Evolutionary conservation across 2,113 vertebrate species (phyloP), one percentile per base, ranked within the genome.

Genomic region (Talpa occidentalis): DNA sequence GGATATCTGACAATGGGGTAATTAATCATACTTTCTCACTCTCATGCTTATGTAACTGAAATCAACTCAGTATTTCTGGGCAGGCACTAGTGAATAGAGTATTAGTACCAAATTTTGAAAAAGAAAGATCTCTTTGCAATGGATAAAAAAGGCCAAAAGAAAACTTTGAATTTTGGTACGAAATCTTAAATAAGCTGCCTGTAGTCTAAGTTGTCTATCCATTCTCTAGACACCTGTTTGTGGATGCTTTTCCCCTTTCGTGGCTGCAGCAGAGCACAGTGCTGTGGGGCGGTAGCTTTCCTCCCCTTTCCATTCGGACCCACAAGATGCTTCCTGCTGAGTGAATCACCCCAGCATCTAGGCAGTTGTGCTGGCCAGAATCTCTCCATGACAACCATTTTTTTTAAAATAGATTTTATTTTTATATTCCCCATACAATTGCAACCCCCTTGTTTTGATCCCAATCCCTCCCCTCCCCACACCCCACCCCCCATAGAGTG

Each of bases 231-330:
- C 7, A 42, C 1, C 3, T 21, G 17, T 74, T 62, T 79, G 56
- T 28, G 30, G 60, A 54, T 78, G 19, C 3, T 9, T 28, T 73
- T 86, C 1, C 3, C 32, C 1, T 47, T 28, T 14, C 3, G 17
- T 59, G 62, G 40, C 72, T 35, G 47, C 54, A 56, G 6, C 35
- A 35, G 22, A 35, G 5, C 1, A 2, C 7, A 67, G 35, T 0
- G 0, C 56, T 21, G 6, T 83, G 49, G 40, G 17, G 19, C 42
- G 24, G 17, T 3, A 4, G 26, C 3, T 10, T 44, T 2, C 30
- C 7, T 81, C 10, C 3, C 9, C 44, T 37, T 78, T 26, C n/a
- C 24, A 1, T 11, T 17, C 40, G 52, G 56, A 19, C 19, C 35
- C 3, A 28, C 42, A 35, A 28, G 32, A 19, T 54, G 62, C 16